Percentiles rank a stretch among this genome's conserved stretches.
phyloP scores from a whole-genome alignment of 1,140 invertebrate genomes.

The Forficula auricularia region DNA sequence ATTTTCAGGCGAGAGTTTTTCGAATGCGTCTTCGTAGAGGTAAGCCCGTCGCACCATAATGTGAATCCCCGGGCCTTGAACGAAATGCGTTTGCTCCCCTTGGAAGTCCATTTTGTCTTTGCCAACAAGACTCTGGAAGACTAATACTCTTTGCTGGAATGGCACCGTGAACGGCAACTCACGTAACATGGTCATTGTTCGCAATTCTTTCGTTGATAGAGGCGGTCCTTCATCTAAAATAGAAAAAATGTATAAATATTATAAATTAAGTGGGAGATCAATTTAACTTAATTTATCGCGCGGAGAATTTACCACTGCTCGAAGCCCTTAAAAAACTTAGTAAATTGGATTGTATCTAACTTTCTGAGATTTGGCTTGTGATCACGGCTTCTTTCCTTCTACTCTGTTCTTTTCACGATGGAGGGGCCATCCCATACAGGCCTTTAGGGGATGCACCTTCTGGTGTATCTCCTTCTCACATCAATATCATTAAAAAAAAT shows the following conservation, averaged over 20 bases:
- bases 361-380: too few species aligned
- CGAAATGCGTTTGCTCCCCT: constrained; percentile 49
- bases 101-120: constrained; percentile 57
- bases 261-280: neutral
- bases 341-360: too few species aligned
- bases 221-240: constrained; percentile 57
- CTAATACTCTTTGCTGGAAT: constrained; percentile 72
- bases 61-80: constrained; percentile 55
- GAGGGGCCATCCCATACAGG: too few species aligned
- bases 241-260: constrained; percentile 13
- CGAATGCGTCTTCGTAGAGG: constrained; percentile 94
- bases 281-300: too few species aligned
- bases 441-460: too few species aligned
- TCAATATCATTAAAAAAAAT: too few species aligned
- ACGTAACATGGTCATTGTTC: constrained; percentile 69
- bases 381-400: too few species aligned
- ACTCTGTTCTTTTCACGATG: too few species aligned
- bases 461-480: too few species aligned
- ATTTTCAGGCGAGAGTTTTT: constrained; percentile 79
- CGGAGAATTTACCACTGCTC: too few species aligned
- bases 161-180: constrained; percentile 87
- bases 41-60: constrained; percentile 75
- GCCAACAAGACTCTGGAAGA: constrained; percentile 58
- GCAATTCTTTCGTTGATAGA: constrained; percentile 69
- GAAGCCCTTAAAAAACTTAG: too few species aligned